Base-by-base conservation (phyloP, 1,140 invertebrate species). In the Zaprionus nigranus region DNA sequence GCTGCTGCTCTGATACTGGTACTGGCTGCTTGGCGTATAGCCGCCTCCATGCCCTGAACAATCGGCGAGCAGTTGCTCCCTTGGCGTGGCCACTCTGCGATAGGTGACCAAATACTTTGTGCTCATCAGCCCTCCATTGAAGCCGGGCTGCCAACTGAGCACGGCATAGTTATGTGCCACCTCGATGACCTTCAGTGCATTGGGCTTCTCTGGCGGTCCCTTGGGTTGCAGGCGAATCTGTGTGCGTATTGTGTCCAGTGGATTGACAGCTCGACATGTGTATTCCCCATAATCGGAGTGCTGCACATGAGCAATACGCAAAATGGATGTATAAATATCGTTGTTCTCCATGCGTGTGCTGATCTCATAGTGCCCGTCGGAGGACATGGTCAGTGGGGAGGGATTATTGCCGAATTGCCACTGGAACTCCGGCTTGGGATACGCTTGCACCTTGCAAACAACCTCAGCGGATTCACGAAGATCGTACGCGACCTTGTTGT, bases 401-500 rank as follows among this genome's bases (percentile, higher is more conserved):
- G 94, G 93, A 90, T 97, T 96, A 0, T 94, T 95, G 2, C 95
- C 96, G 78, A 95, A 98, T 74, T 95, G 97, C 98, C 98, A 99
- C 81, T 98, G 97, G 90, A 98, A 98, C 84, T 97, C 96, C 0
- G 97, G 97, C 81, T 97, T 96, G 0, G 98, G 98, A 93, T 97
- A 98, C 0, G 98, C 97, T 90, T 98, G 97, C 3, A 98, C 97
- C 82, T 96, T 95, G 91, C 98, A 99, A 5, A 96, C 94, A 5
- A 99, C 96, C 87, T 97, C 95, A 0, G 97, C 97, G 0, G 95
- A 96, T 87, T 98, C 97, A 17, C 95, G 93, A 1, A 97, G 75
- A 93, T 98, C 97, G 82, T 96, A 98, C 11, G 98, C 98, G 0
- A 98, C 97, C 92, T 98, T 97, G 61, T 96, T 97, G 83, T 97